Base-by-base conservation (phyloP, 64 coral and sea anemone species). In the Stichodactyla helianthus region DNA sequence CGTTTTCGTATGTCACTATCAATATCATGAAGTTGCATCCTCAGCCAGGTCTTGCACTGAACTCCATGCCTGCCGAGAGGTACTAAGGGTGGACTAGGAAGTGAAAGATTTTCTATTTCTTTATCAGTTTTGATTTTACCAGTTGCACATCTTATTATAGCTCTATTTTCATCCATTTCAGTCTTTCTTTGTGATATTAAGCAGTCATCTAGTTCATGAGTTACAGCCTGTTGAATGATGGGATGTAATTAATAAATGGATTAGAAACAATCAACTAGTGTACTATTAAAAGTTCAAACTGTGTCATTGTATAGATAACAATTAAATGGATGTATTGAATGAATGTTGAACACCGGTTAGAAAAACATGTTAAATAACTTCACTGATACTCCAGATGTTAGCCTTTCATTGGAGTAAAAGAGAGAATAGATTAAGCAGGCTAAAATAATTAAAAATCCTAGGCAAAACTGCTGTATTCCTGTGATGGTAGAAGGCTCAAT, bases 21-120 rank as follows among this genome's bases (percentile, higher is more conserved):
- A 71, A 99, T 93, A 13, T 95, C 87, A 84, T 99, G 93, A 54
- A 99, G 70, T 25, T 94, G 90, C 97, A 99, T 99, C 84, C 93
- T 59, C 16, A 95, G 93, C 97, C 97, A 99, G 53, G 93, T 99
- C 35, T 86, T 95, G 35, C 93, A 99, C 14, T 92, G 55, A 0
- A 93, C 92, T 3, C 91, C 91, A n/a, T 94, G 93, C 55, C 97
- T 84, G 26, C 97, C 97, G 6, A 95, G 93, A 23, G 97, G 97
- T 19, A 99, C 93, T 51, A 99, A 59, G 5, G 97, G 97, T 14
- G 88, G 22, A 4, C 85, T 88, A 82, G 97, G 97, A 19, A 93
- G 86, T 52, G 77, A 87, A 16, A 95, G 61, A 17, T 92, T 87
- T 78, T 91, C 90, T 67, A 99, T 71, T 79, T 95, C 90, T 71